Conservation (phyloP, 92 coral and sea anemone species). For the Phenganax stokvisi region DNA sequence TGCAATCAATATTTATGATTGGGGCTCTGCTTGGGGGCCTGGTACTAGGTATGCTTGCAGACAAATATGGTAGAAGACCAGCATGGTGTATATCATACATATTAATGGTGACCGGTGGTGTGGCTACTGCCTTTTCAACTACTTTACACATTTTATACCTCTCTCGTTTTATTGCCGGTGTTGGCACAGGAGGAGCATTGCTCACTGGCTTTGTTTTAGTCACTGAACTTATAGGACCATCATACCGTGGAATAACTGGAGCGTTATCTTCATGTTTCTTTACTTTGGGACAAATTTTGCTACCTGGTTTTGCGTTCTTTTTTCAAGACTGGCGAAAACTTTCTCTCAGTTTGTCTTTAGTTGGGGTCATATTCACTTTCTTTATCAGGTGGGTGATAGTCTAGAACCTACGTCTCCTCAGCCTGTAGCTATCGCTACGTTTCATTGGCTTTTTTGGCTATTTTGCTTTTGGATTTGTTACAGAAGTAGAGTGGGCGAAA, state of each 20-base stretch:
- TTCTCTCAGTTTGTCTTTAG: conserved; percentile 75
- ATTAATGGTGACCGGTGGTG: conserved; percentile 70
- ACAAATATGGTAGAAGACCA: conserved; percentile 77
- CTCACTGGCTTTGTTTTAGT: conserved; percentile 87
- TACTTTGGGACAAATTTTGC: conserved; percentile 75
- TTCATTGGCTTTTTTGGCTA: too few species aligned
- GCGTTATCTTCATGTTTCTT: conserved; percentile 84
- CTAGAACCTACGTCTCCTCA: background rate
- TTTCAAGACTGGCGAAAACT: conserved; percentile 90
- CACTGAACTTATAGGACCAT: conserved; percentile 92
- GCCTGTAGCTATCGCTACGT: background rate
- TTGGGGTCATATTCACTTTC: conserved; percentile 79
- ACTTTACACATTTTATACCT: conserved; percentile 55
- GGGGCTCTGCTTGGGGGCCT: conserved; percentile 81
- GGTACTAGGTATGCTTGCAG: conserved; percentile 79
- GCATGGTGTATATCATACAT: conserved; percentile 84
- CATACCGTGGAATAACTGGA: conserved; percentile 91
- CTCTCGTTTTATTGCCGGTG: conserved; percentile 78
- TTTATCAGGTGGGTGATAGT: conserved; percentile 74
- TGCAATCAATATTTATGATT: conserved; percentile 81
- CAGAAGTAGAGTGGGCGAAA: too few species aligned
- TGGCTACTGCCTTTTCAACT: conserved; percentile 89
- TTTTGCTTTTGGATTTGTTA: too few species aligned
- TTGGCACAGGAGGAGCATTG: conserved; percentile 86
- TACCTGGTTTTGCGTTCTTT: conserved; percentile 73